Base-by-base conservation (phyloP, 2,797 vertebrate species). In the Tiaroga cobitis region DNA sequence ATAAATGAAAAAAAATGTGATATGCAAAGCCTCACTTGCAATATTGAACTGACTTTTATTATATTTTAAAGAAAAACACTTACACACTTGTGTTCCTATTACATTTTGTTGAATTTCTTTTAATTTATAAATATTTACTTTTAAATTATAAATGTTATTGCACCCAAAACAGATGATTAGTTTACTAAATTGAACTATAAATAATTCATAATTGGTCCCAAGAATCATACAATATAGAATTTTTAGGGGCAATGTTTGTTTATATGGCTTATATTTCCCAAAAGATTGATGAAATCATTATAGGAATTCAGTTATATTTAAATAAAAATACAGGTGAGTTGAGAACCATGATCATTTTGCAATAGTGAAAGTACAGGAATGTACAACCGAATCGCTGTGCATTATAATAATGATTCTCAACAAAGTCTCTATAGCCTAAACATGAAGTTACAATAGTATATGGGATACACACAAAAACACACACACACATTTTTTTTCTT, bases 401-500 rank as follows among this genome's bases (percentile, higher is more conserved):
- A 83, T 87, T 59, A 82, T n/a, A 19, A 72, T 73, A 26, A 19
- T 21, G 41, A 75, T 32, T 75, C 29, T 72, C 9, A 63, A 43
- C 6, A 49, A 82, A 13, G 15, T 73, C 26, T 63, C 39, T 34
- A 13, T 43, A 65, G 37, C 76, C 8, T 46, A 76, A 56, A 15
- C 29, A 49, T 65, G 21, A 74, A 26, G 39, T 82, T 74, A 32
- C 39, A 63, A 46, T 9, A 65, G 88, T 37, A 46, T 19, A 59
- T n/a, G 56, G 39, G 26, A 8, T 73, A 56, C 51, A 72, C 74
- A 89, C n/a, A 51, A 9, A 49, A 37, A 72, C 65, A 89, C 13
- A 49, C 21, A 68, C 78, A 85, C 9, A 43, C 8, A 10, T 1
- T 78, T 85, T 91, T 92, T 90, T 85, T 89, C 85, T 90, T 85